Evolutionary conservation across 2,113 vertebrate genomes (phyloP).

Genomic region (Pachypanchax playfairii): DNA sequence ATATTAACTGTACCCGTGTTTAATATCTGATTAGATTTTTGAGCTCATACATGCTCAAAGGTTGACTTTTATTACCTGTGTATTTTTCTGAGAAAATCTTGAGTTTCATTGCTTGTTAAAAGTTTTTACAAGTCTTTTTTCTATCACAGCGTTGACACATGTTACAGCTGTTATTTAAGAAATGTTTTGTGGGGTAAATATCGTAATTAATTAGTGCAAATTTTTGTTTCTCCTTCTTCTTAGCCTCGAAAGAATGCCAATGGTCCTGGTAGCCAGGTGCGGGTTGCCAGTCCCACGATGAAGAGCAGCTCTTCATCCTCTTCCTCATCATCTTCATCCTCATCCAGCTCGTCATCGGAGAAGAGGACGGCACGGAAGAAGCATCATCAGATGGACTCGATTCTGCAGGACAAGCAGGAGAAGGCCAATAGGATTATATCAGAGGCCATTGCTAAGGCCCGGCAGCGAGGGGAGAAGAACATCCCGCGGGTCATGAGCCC

Average conservation of each 20-base stretch:
- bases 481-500: conserved; percentile 98
- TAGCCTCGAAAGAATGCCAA: conserved; percentile 94
- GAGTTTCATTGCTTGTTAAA: too few species aligned
- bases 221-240: conserved; percentile 53
- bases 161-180: too few species aligned
- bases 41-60: too few species aligned
- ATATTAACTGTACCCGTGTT: too few species aligned
- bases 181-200: too few species aligned
- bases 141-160: too few species aligned
- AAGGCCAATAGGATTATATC: conserved; percentile 99
- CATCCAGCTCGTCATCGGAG: conserved; percentile 79
- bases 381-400: conserved; percentile 83
- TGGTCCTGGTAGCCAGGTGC: conserved; percentile 87
- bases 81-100: too few species aligned
- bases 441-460: conserved; percentile 95
- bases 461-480: conserved; percentile 95
- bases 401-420: conserved; percentile 92
- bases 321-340: conserved; percentile 79
- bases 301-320: conserved; percentile 84
- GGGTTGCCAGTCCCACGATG: conserved; percentile 91
- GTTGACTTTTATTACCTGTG: too few species aligned
- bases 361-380: conserved; percentile 86
- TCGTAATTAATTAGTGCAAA: too few species aligned
- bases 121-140: too few species aligned
- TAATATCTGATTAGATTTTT: too few species aligned